Base-by-base conservation (phyloP, 1,140 invertebrate species). In the Drosophila ogumai region DNA sequence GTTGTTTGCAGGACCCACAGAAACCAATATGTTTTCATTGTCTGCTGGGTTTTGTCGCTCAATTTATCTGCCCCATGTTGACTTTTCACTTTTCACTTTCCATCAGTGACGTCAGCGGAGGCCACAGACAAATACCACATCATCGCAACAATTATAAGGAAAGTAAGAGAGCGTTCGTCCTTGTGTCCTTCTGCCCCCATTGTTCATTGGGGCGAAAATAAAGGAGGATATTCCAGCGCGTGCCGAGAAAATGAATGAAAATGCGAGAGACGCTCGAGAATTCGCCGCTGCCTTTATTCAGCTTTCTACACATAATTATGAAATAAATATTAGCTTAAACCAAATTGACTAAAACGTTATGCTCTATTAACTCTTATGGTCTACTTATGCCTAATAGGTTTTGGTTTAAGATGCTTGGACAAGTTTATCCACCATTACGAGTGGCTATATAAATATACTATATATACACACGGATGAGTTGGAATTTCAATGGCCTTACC, bases 241-340 rank as follows among this genome's bases (percentile, higher is more conserved):
- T 77, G 73, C 61, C 44, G 41, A 49, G 66, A 54, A 43, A 85
- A 65, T 77, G 61, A 73, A 86, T 73, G 75, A 77, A 84, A 81
- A 72, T 68, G 64, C 43, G 60, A 40, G 36, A 40, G 41, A 54
- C 13, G 47, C 44, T 49, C n/a, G 49, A 58, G 47, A 69, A 69
- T 73, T 60, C 40, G 44, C 52, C 44, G 44, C 59, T 63, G 75
- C 81, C 68, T 84, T 90, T 90, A 88, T 87, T 81, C 57, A 46
- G 43, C 50, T 66, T 41, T 73, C 63, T 67, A 73, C 75, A 87
- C 59, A 86, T 80, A 77, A 88, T 82, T 76, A 73, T 68, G 67
- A 88, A 88, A 87, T 87, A 87, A 87, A 88, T 90, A 88, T 90
- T 85, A 75, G 85, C 84, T 88, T 88, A 88, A 50, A 81, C 59